A percentile compares a stretch with the other conserved stretches of the same genome.
phyloP scores from a whole-genome alignment of 2,113 vertebrate genomes.

The Genyomyrus donnyi region DNA sequence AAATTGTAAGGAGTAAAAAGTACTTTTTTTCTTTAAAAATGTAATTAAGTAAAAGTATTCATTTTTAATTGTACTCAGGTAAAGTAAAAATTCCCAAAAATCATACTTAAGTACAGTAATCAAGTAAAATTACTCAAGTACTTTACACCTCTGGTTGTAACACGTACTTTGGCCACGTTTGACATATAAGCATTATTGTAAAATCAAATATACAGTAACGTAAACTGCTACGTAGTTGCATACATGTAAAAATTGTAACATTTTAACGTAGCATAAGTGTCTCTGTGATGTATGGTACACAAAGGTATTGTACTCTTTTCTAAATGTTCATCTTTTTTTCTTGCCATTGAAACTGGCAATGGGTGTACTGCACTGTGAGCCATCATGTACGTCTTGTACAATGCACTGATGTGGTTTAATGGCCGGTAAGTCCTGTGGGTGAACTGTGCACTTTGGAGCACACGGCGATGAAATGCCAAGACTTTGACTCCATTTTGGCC shows the following conservation, averaged over 20 bases:
- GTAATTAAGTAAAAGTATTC: too few species aligned
- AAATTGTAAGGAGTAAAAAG: too few species aligned
- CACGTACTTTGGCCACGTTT: not conserved
- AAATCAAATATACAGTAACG: not conserved
- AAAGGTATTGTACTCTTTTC: not conserved
- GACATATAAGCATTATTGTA: not conserved
- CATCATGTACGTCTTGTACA: conserved; percentile 55
- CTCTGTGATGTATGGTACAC: not conserved
- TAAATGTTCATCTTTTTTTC: not conserved
- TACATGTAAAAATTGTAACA: not conserved
- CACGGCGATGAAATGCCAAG: conserved; percentile 65
- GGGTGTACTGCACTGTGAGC: conserved; percentile 57
- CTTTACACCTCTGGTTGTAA: not conserved
- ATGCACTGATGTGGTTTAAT: conserved; percentile 64
- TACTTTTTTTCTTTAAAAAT: too few species aligned
- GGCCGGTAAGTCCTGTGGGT: conserved; percentile 64
- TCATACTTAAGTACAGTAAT: too few species aligned
- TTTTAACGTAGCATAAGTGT: not conserved
- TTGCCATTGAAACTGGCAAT: conserved; percentile 53
- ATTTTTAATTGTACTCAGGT: too few species aligned
- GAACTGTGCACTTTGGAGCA: conserved; percentile 66
- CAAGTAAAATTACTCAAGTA: too few species aligned
- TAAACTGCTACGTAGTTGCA: not conserved
- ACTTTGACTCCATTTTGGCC: conserved; percentile 66
- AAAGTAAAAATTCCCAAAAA: too few species aligned